Evolutionary conservation across 2,888 invertebrate species (phyloP).

Genomic region (Arctia plantaginis): DNA sequence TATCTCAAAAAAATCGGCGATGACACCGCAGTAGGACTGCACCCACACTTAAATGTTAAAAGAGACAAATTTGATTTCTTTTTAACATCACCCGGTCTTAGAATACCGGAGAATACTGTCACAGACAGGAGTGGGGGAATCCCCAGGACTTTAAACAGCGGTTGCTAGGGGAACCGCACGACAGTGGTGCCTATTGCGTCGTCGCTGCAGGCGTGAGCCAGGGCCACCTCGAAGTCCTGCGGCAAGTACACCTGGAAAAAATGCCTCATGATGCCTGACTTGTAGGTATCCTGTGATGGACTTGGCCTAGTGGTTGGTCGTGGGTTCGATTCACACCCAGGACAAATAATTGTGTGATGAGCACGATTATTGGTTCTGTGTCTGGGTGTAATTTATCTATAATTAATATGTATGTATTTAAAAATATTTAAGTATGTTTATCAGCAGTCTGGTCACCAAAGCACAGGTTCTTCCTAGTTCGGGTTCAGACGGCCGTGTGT

Average conservation of each 20-base stretch:
- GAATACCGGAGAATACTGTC: background rate
- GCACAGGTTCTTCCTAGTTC: too few relatives aligned
- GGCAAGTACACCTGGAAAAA: slow-evolving; percentile 75
- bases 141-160: background rate
- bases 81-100: background rate
- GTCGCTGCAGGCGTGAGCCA: slow-evolving; percentile 81
- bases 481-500: too few relatives aligned
- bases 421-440: too few relatives aligned
- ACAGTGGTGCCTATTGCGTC: slow-evolving; percentile 80
- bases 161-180: slow-evolving; percentile 75
- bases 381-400: too few relatives aligned
- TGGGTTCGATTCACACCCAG: too few relatives aligned
- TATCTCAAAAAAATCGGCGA: background rate
- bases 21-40: too few relatives aligned
- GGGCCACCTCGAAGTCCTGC: slow-evolving; percentile 79
- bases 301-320: too few relatives aligned
- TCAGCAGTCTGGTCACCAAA: too few relatives aligned
- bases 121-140: background rate
- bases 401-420: too few relatives aligned
- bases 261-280: background rate
- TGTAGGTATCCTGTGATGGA: too few relatives aligned
- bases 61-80: background rate
- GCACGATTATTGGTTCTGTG: too few relatives aligned
- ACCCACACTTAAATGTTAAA: background rate
- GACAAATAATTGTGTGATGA: too few relatives aligned